These are phyloP conservation scores for Hemaris fuciformis DNA, from an alignment of 2,888 invertebrate species.

Conservation along the genomic window DNA sequence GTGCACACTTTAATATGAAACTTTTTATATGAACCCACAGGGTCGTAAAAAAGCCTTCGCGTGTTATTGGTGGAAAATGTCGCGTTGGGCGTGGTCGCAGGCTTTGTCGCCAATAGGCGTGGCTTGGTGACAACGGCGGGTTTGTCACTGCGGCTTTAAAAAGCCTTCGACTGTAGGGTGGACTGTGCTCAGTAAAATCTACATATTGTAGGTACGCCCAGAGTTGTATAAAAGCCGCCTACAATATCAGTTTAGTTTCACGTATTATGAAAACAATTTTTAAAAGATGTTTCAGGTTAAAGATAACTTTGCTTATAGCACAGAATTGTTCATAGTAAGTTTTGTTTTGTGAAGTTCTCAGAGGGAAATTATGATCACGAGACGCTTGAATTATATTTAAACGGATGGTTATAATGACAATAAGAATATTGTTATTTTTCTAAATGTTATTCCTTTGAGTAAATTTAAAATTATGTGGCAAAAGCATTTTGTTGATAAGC, in stretches of 20 bases:
- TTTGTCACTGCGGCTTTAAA: conserved; percentile 71
- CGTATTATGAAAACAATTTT: background rate
- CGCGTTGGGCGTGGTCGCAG: conserved; percentile 68
- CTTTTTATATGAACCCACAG: conserved; percentile 25
- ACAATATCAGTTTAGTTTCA: background rate
- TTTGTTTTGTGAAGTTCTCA: no score
- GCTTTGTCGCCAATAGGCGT: conserved; percentile 78
- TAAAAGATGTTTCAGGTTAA: no score
- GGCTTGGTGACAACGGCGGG: conserved; percentile 55
- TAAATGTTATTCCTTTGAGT: no score
- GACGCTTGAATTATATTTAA: no score
- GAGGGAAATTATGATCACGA: no score
- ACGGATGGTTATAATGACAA: no score
- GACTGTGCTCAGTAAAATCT: conserved; percentile 29
- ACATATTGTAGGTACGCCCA: background rate
- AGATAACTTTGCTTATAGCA: no score
- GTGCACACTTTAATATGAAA: background rate
- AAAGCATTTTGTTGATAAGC: no score
- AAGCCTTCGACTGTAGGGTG: conserved; percentile 42
- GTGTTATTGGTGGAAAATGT: conserved; percentile 71
- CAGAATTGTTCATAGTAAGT: no score
- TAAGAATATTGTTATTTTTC: no score
- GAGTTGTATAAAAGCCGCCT: background rate
- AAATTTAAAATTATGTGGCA: no score
- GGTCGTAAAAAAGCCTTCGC: conserved; percentile 46